A percentile compares a stretch with the other conserved stretches of the same genome.
Evolutionary conservation across 2,797 vertebrate species (phyloP).

Genomic region (Heterohyrax brucei): DNA sequence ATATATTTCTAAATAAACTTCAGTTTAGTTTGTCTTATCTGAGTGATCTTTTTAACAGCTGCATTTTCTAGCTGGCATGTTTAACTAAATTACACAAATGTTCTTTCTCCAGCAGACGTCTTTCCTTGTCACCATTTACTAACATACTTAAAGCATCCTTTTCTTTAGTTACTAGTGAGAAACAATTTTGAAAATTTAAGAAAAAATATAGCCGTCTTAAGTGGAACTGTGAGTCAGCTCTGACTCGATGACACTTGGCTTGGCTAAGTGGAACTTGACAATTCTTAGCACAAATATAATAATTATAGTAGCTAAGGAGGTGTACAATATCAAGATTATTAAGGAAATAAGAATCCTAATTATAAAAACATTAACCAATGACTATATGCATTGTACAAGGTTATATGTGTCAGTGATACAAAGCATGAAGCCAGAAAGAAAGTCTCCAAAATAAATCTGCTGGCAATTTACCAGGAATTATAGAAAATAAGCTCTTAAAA

Average conservation of each 20-base stretch:
- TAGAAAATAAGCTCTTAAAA: not conserved
- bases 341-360: not conserved
- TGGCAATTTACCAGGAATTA: slow-evolving; percentile 12
- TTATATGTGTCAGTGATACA: not conserved
- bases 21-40: not conserved
- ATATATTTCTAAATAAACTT: not conserved
- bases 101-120: not conserved
- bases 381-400: not conserved
- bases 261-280: not conserved
- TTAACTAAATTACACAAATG: not conserved
- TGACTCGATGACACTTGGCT: too few species aligned
- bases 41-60: not conserved
- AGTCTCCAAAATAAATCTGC: not conserved
- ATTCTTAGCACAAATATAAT: not conserved
- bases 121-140: not conserved
- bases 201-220: not conserved
- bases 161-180: not conserved
- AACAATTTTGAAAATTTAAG: not conserved
- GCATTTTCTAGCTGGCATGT: not conserved
- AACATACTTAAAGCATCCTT: not conserved
- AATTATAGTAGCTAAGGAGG: not conserved
- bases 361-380: not conserved
- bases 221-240: too few species aligned
- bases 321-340: not conserved
- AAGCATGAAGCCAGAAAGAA: not conserved